Evolutionary conservation across 2,888 invertebrate genomes (phyloP).

Genomic region (Cristatella mucedo): DNA sequence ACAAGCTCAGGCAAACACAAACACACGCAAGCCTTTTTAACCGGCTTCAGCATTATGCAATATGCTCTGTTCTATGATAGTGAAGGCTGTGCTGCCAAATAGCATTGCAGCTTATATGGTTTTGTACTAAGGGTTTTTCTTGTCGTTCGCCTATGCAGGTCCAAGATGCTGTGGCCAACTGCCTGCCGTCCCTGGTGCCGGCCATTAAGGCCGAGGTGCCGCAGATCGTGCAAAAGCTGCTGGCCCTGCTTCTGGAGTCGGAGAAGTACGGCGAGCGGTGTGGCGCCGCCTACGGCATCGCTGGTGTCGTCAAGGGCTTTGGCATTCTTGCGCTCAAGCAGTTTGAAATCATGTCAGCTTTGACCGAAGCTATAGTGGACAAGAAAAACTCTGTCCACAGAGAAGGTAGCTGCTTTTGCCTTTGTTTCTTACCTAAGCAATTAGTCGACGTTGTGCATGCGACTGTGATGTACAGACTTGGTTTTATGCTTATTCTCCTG

Average conservation of each 20-base stretch:
- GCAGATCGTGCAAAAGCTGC: slow-evolving; percentile 65
- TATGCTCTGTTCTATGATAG: too few relatives aligned
- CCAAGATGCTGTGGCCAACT: slow-evolving; percentile 91
- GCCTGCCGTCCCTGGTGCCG: slow-evolving; percentile 78
- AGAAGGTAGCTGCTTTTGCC: slow-evolving; percentile 51
- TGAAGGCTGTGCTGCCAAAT: too few relatives aligned
- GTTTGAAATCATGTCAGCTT: slow-evolving; percentile 79
- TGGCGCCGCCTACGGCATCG: slow-evolving; percentile 92
- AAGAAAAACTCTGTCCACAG: slow-evolving; percentile 85
- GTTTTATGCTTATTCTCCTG: too few relatives aligned
- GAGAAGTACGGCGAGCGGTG: slow-evolving; percentile 34
- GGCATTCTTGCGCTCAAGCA: slow-evolving; percentile 88
- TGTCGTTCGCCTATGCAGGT: slow-evolving; percentile 55
- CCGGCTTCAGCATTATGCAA: too few relatives aligned
- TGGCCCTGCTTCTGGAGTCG: slow-evolving; percentile 29
- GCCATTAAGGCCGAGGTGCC: slow-evolving; percentile 81
- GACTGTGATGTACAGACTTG: too few relatives aligned
- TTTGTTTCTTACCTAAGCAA: neutral
- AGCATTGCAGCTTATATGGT: too few relatives aligned
- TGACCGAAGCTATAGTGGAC: slow-evolving; percentile 83
- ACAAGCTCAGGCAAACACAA: too few relatives aligned
- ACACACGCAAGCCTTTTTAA: too few relatives aligned
- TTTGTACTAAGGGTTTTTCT: neutral
- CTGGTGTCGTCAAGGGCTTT: slow-evolving; percentile 83
- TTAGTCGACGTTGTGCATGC: too few relatives aligned